phyloP scores from a whole-genome alignment of 2,888 invertebrate genomes.

The Tenthredo scrophulariae region DNA sequence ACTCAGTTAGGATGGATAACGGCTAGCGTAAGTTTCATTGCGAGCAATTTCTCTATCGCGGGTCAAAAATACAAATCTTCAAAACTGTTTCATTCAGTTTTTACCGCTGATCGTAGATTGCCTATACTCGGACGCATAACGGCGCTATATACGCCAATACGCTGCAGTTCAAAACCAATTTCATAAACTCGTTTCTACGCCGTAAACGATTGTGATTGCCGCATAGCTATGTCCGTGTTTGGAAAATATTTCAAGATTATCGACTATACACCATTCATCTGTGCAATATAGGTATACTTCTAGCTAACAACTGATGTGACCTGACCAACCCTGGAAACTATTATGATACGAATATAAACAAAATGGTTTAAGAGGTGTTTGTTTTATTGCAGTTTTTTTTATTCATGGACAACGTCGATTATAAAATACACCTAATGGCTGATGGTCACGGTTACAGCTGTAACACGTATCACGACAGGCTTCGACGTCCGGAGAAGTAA shows the following conservation, averaged over 20 bases:
- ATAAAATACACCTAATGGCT: neutral
- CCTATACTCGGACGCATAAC: conserved; percentile 34
- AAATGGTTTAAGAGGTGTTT: neutral
- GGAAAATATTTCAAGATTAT: conserved; percentile 42
- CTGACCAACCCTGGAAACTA: neutral
- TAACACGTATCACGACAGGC: neutral
- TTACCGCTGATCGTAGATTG: conserved; percentile 25
- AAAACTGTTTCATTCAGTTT: conserved; percentile 32
- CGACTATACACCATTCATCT: neutral
- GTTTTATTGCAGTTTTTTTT: neutral
- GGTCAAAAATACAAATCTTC: conserved; percentile 38
- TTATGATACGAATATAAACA: neutral
- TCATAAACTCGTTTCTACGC: conserved; percentile 41
- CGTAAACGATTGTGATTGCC: conserved; percentile 45
- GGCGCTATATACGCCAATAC: conserved; percentile 27
- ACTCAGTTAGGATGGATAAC: conserved; percentile 17
- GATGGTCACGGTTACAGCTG: neutral
- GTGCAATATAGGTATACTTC: neutral
- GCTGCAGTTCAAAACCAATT: conserved; percentile 49
- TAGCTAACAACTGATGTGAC: neutral
- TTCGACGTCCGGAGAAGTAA: neutral
- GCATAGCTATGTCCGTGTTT: conserved; percentile 3
- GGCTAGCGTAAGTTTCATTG: conserved; percentile 26
- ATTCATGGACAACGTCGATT: neutral
- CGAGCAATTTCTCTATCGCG: conserved; percentile 15